These are phyloP conservation scores for Schizopygopsis malacanthus DNA, from an alignment of 2,797 vertebrate species.

Conservation along the genomic window DNA sequence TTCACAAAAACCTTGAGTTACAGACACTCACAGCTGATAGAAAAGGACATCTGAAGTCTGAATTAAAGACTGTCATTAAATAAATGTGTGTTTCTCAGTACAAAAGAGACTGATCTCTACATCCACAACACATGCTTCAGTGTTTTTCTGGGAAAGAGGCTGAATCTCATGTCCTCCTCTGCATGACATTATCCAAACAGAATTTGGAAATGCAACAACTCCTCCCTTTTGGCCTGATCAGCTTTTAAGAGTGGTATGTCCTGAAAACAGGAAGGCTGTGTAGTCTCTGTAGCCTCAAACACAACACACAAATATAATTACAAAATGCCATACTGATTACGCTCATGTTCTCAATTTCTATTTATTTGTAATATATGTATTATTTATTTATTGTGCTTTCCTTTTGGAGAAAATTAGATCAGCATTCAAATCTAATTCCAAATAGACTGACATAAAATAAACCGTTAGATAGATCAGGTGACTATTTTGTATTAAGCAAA, in stretches of 20 bases:
- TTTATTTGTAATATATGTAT: neutral
- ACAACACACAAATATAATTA: slow-evolving; percentile 50
- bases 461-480: neutral
- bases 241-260: slow-evolving; percentile 28
- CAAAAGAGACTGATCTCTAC: slow-evolving; percentile 4
- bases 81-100: neutral
- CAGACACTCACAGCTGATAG: neutral
- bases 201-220: slow-evolving; percentile 47
- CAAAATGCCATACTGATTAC: slow-evolving; percentile 11
- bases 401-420: neutral
- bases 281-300: slow-evolving; percentile 44
- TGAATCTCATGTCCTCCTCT: slow-evolving; percentile 33
- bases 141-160: slow-evolving; percentile 5
- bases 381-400: neutral
- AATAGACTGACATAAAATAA: neutral
- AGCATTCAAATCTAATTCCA: neutral
- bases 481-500: neutral
- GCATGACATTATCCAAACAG: slow-evolving; percentile 48
- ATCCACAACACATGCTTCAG: slow-evolving; percentile 7
- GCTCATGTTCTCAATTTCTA: neutral
- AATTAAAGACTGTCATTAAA: neutral
- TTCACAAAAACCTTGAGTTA: neutral
- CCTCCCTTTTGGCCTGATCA: slow-evolving; percentile 34
- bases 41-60: neutral
- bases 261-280: slow-evolving; percentile 14